Evolutionary conservation across 35 echinoderm and acorn worm species (phyloP).

Genomic region (Ophiothrix spiculata): DNA sequence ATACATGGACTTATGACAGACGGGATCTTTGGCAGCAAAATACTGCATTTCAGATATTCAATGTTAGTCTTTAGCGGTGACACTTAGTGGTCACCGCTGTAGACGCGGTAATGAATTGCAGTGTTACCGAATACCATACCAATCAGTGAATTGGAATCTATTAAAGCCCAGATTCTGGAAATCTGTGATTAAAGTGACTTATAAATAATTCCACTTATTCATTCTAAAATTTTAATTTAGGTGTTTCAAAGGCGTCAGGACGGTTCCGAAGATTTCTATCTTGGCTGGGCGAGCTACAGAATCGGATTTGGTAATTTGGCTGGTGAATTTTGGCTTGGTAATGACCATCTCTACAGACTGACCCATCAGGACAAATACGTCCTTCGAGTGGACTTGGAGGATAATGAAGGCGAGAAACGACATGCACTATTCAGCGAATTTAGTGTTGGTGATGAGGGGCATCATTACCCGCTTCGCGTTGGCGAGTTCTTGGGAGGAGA

Average conservation of each 20-base stretch:
- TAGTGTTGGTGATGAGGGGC: conserved; percentile 28
- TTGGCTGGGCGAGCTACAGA: conserved; percentile 44
- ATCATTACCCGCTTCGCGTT: conserved; percentile 45
- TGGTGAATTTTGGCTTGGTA: conserved; percentile 60
- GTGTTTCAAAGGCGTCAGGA: conserved; percentile 53
- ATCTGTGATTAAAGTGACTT: too few species aligned
- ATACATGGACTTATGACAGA: too few species aligned
- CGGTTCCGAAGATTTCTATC: conserved; percentile 32
- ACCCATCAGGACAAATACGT: conserved; percentile 35
- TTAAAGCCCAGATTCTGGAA: too few species aligned
- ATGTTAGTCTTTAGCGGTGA: too few species aligned
- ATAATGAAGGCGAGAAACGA: conserved; percentile 20
- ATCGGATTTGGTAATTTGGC: conserved; percentile 44
- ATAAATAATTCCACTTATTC: too few species aligned
- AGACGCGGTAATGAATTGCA: too few species aligned
- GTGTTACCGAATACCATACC: too few species aligned
- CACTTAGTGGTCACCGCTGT: too few species aligned
- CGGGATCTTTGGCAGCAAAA: too few species aligned
- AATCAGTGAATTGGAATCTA: too few species aligned
- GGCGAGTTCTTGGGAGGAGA: conserved; percentile 55
- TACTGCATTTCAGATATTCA: too few species aligned
- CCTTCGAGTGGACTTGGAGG: conserved; percentile 43
- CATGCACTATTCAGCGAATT: conserved; percentile 49
- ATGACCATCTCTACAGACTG: conserved; percentile 45
- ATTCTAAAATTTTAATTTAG: too few species aligned